phyloP scores from a whole-genome alignment of 1,140 invertebrate species.

The Aphaenogaster floridana region DNA sequence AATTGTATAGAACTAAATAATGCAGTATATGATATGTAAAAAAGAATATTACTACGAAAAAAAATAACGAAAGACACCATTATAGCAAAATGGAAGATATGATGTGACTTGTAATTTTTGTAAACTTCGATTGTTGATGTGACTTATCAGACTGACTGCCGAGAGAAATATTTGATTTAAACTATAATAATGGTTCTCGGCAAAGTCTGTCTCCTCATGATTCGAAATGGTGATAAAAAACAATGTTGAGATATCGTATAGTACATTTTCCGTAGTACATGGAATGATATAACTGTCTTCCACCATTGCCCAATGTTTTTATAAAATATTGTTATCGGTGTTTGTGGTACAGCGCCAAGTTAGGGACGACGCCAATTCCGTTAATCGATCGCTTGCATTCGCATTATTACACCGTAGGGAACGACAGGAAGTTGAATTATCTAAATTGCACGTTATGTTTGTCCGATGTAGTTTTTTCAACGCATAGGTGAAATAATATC shows the following conservation, averaged over 20 bases:
- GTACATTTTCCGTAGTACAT: too few species aligned
- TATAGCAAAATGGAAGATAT: not conserved
- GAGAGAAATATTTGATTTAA: slow-evolving; percentile 27
- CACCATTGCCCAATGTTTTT: not conserved
- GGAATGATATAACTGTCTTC: not conserved
- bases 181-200: slow-evolving; percentile 20
- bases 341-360: not conserved
- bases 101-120: not conserved
- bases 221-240: slow-evolving; percentile 8
- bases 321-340: not conserved
- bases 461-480: not conserved
- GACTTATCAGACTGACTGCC: not conserved
- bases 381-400: not conserved
- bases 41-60: slow-evolving; percentile 23
- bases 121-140: not conserved
- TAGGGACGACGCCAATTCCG: not conserved
- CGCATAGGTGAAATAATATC: not conserved
- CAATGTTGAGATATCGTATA: not conserved
- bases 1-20: not conserved
- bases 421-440: slow-evolving; percentile 29
- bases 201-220: not conserved
- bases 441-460: slow-evolving; percentile 11
- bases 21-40: not conserved
- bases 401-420: not conserved
- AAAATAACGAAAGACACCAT: not conserved